Evolutionary conservation across 2,888 invertebrate species (phyloP), one percentile per base, ranked within the genome.

Genomic region (Dyspetes luteomarginatus): DNA sequence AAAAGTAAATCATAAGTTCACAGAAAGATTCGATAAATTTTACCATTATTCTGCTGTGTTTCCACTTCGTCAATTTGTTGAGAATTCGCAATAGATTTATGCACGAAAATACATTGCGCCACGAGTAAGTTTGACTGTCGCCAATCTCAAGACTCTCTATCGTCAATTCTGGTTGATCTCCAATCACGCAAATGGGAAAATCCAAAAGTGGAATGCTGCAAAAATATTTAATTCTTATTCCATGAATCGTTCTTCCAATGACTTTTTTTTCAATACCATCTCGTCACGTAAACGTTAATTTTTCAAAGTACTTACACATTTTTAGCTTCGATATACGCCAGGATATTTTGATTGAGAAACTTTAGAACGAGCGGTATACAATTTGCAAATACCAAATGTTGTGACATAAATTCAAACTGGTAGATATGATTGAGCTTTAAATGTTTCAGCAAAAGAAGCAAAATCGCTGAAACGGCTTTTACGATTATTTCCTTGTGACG

Each of bases 41-140:
- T 90, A 94, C 94, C 98, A 98, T 98, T 81, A 98, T 98, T 83
- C 99, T 95, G n/a, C 99, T 99, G 92, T 99, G 99, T 91, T 99
- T 99, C 98, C 99, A 99, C 92, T 99, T 99, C 50, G 99, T 99
- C 76, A 99, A 93, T 93, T 99, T 99, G 92, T 99, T 99, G 71
- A 99, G 94, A 86, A 99, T 97, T 86, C 99, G 94, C 82, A 99
- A 93, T 67, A 99, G 93, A 93, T 99, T 99, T 78, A 99, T 98
- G 90, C 99, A 98, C 2, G 98, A 98, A 93, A 98, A 99, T 71
- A 99, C 96, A 93, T 99, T 99, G 85, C 99, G 94, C 99, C 99
- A 99, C 56, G 98, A 98, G 92, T 96, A 99, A 58, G 95, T 95
- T 84, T 97, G 95, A 79, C 95, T 95, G 87, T 96, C 96, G 30